These are phyloP conservation scores for Canis aureus DNA, from an alignment of 2,113 vertebrate species.

Conservation along the genomic window DNA sequence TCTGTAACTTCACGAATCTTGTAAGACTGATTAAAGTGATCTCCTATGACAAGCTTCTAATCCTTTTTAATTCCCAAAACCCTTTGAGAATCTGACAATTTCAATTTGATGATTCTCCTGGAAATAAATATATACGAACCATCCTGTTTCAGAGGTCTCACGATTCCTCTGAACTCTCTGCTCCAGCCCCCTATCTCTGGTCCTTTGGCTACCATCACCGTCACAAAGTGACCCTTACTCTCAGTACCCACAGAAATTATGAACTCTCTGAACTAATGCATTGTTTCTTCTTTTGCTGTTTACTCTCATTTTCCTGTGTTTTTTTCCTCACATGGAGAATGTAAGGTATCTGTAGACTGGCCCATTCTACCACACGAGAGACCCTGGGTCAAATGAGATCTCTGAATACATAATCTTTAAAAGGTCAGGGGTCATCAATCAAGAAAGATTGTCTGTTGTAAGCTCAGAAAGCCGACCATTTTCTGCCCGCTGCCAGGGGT, in stretches of 20 bases:
- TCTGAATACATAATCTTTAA: neutral
- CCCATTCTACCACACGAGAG: neutral
- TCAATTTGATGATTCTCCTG: neutral
- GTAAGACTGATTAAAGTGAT: neutral
- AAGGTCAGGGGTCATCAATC: neutral
- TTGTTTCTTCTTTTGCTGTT: neutral
- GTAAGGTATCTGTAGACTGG: neutral
- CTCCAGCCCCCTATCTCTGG: no score
- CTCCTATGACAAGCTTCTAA: neutral
- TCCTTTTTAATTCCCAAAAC: neutral
- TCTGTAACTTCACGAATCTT: neutral
- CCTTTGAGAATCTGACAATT: neutral
- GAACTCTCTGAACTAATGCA: neutral
- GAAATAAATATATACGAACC: neutral
- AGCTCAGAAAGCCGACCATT: neutral
- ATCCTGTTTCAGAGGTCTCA: neutral
- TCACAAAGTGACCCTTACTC: neutral
- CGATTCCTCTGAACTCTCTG: neutral
- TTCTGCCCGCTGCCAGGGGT: neutral
- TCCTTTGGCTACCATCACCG: neutral
- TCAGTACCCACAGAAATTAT: neutral
- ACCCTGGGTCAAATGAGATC: neutral
- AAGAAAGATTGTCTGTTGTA: slow-evolving; percentile 29
- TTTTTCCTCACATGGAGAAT: neutral
- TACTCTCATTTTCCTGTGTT: neutral